Evolutionary conservation across 1,140 invertebrate genomes (phyloP).

Genomic region (Aphis gossypii): DNA sequence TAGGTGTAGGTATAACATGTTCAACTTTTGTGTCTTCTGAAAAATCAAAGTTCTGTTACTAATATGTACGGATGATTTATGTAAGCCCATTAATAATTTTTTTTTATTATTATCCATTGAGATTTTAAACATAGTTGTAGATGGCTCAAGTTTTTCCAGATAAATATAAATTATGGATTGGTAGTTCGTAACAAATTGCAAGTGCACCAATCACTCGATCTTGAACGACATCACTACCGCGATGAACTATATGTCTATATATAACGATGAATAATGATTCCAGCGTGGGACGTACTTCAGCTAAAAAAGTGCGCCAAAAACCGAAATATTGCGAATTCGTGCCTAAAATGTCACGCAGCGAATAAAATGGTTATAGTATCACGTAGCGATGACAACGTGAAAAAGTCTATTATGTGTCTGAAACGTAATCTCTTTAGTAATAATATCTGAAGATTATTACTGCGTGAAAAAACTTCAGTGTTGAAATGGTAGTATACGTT

Average conservation of each 20-base stretch:
- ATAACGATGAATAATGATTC: background rate
- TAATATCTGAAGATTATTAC: conserved; percentile 18
- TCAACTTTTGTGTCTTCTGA: background rate
- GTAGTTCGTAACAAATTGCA: background rate
- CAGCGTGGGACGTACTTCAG: background rate
- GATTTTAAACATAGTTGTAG: background rate
- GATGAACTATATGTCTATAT: background rate
- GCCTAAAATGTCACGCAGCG: background rate
- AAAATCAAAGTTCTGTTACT: background rate
- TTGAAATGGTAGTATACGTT: background rate
- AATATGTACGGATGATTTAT: background rate
- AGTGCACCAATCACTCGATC: background rate
- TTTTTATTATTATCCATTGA: background rate
- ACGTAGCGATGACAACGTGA: background rate
- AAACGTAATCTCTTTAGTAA: conserved; percentile 13
- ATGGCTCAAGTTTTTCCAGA: background rate
- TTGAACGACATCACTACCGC: background rate
- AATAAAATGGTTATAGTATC: background rate
- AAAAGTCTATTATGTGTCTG: background rate
- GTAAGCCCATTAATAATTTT: background rate
- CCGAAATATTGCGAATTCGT: background rate
- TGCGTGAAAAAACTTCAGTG: background rate
- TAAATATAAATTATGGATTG: background rate
- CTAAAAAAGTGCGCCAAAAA: background rate
- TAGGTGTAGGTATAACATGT: no score